Percentiles rank a stretch among this genome's conserved stretches.
Conservation (phyloP, 2,888 invertebrate genomes). For the Cosmia trapezina region DNA sequence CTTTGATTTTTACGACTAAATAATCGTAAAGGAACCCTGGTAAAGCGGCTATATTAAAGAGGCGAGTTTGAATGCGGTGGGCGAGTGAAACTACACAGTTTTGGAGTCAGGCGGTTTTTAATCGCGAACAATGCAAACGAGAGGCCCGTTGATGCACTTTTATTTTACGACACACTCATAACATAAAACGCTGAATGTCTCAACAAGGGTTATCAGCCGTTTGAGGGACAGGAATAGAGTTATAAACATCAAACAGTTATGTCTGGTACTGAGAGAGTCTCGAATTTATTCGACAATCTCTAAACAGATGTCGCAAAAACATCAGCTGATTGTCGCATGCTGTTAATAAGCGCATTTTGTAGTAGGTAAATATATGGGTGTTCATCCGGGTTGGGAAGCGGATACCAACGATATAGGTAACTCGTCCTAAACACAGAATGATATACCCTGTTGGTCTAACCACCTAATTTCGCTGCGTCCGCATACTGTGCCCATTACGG, state of each 20-base stretch:
- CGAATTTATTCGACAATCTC: neutral
- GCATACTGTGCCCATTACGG: slow-evolving; percentile 81
- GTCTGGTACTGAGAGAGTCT: slow-evolving; percentile 4
- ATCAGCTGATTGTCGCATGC: slow-evolving; percentile 34
- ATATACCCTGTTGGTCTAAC: slow-evolving; percentile 74
- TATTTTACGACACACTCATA: slow-evolving; percentile 89
- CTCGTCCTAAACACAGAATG: slow-evolving; percentile 71
- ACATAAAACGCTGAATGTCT: slow-evolving; percentile 89
- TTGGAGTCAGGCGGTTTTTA: slow-evolving; percentile 80
- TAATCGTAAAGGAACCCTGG: slow-evolving; percentile 90
- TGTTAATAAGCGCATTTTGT: slow-evolving; percentile 6
- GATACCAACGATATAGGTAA: slow-evolving; percentile 58
- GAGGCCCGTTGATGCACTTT: slow-evolving; percentile 89
- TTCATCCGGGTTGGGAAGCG: slow-evolving; percentile 14
- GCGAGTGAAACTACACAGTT: slow-evolving; percentile 63
- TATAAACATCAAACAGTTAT: slow-evolving; percentile 18
- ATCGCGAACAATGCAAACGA: slow-evolving; percentile 88
- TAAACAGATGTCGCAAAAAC: neutral
- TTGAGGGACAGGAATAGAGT: slow-evolving; percentile 68
- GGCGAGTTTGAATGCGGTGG: slow-evolving; percentile 63
- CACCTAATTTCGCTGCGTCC: slow-evolving; percentile 80
- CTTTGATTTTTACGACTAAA: slow-evolving; percentile 91
- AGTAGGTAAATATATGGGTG: slow-evolving; percentile 10
- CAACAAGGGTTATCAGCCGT: slow-evolving; percentile 83
- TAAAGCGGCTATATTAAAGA: slow-evolving; percentile 77